Evolutionary conservation across 2,113 vertebrate genomes (phyloP).

Genomic region (Crocuta crocuta): DNA sequence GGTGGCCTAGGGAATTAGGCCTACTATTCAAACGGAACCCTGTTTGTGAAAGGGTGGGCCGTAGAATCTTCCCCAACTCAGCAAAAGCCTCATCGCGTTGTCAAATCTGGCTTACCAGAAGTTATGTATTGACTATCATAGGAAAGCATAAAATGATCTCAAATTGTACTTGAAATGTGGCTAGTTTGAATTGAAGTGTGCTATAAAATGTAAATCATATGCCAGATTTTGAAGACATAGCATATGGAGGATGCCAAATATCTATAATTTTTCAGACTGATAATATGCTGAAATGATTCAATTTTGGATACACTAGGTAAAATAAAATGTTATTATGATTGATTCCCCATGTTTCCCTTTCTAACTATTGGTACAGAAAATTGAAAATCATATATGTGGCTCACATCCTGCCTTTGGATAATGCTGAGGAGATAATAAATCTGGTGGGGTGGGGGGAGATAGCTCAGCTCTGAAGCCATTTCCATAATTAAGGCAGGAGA

Average conservation of each 20-base stretch:
- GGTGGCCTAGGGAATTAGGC: not conserved
- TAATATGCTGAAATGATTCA: not conserved
- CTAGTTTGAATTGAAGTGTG: not conserved
- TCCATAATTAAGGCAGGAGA: not conserved
- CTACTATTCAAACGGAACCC: not conserved
- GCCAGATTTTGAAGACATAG: not conserved
- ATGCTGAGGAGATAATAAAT: not conserved
- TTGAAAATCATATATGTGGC: not conserved
- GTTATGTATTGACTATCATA: not conserved
- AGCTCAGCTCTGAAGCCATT: not conserved
- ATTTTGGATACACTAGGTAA: not conserved
- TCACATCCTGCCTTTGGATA: not conserved
- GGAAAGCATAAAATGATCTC: not conserved
- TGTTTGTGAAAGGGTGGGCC: not conserved
- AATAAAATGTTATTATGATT: not conserved
- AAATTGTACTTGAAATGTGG: not conserved
- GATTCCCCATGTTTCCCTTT: not conserved
- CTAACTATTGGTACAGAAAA: not conserved
- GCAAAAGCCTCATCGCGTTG: not conserved
- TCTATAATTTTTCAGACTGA: not conserved
- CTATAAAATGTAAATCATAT: not conserved
- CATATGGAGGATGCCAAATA: not conserved
- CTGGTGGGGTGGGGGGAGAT: not conserved
- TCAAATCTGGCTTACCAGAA: not conserved
- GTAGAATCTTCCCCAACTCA: not conserved